Evolutionary conservation across 2,113 vertebrate species (phyloP).

Genomic region (Antechinus stuartii): DNA sequence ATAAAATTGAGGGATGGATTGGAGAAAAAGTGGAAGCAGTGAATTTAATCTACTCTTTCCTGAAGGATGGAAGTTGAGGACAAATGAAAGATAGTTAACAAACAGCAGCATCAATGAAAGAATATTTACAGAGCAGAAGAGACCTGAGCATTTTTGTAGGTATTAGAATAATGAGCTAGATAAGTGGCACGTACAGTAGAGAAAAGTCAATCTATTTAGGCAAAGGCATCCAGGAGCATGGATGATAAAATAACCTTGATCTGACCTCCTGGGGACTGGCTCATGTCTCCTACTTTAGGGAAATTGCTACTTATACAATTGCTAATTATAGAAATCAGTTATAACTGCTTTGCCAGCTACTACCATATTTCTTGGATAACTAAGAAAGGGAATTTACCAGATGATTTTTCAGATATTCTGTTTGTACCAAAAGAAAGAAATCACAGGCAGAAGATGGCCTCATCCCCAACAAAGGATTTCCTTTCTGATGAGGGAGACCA

Average conservation of each 20-base stretch:
- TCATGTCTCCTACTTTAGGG: neutral
- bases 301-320: neutral
- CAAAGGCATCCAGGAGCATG: neutral
- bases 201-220: neutral
- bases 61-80: neutral
- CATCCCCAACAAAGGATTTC: neutral
- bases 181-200: neutral
- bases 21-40: neutral
- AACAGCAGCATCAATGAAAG: neutral
- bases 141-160: neutral
- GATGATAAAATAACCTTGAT: neutral
- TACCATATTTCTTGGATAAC: neutral
- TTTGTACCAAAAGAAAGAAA: neutral
- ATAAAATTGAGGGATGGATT: neutral
- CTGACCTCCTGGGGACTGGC: neutral
- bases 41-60: neutral
- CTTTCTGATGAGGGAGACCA: neutral
- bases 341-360: neutral
- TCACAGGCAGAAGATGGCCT: neutral
- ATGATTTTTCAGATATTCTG: neutral
- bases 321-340: neutral
- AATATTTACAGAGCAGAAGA: neutral
- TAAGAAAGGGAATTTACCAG: neutral
- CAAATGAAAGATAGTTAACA: neutral
- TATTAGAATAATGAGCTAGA: neutral